Base-by-base conservation (phyloP, 1,140 invertebrate genomes). In the Gryon sp. region DNA sequence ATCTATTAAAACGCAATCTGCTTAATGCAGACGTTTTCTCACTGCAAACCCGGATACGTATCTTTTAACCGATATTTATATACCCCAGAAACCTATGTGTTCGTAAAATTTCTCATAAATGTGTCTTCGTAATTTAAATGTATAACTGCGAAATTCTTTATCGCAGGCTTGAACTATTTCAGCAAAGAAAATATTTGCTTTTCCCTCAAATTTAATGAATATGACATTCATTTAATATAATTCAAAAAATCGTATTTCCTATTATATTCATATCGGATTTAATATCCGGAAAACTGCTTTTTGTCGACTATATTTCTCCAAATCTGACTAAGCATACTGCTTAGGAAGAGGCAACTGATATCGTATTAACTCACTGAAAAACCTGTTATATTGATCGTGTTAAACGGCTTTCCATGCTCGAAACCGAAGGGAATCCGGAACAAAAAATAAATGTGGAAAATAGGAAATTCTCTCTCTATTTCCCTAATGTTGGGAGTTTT, bases 401-500 rank as follows among this genome's bases (percentile, higher is more conserved):
- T 46, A 63, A 69, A 69, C 38, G 43, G 57, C 60, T 62, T 77
- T 72, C 59, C 57, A 50, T 76, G 73, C 57, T 30, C 53, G 63
- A 66, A 65, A 41, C 32, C 15, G 20, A 45, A 38, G 12, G 24
- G 52, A 22, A 62, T 19, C 3, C 7, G 41, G 12, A 14, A 46
- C 12, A 57, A 11, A 41, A 8, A 30, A 38, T 15, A 38, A 40
- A 12, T 1, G 11, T 4, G 38, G 28, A 74, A 79, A 65, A 69
- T 73, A 40, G 38, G 60, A 65, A 66, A 70, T 32, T 76, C 48
- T 16, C 45, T 28, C 41, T n/a, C n/a, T n/a, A n/a, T n/a, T n/a
- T 69, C 22, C 8, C 9, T 12, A 14, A 40, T 50, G 55, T 36
- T 63, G 60, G 55, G 52, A 76, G 76, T 83, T 86, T 84, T 82